These are phyloP conservation scores for Acleris emargana DNA, from an alignment of 2,888 invertebrate genomes.

Conservation along the genomic window DNA sequence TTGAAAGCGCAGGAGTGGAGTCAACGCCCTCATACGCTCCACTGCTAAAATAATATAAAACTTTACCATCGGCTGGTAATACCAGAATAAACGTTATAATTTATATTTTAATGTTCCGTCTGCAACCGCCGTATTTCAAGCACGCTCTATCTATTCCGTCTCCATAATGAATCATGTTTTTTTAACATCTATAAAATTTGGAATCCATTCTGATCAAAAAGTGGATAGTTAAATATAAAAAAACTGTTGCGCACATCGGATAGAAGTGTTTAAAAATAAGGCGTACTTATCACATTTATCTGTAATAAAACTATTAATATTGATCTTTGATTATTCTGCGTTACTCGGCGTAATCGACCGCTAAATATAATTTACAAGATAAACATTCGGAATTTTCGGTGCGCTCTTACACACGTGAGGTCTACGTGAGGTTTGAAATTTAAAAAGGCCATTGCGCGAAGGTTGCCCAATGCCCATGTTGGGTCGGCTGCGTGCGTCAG, in stretches of 20 bases:
- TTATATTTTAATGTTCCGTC: constrained; percentile 34
- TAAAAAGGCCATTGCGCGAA: constrained; percentile 17
- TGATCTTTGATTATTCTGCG: too few relatives aligned
- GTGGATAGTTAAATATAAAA: not conserved
- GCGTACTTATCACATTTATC: too few relatives aligned
- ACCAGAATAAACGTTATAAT: constrained; percentile 44
- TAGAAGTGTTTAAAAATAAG: too few relatives aligned
- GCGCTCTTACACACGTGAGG: not conserved
- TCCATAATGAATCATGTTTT: constrained; percentile 27
- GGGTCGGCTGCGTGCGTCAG: constrained; percentile 46
- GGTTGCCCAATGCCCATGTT: constrained; percentile 46
- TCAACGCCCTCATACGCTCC: constrained; percentile 63
- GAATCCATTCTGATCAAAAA: not conserved
- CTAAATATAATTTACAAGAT: too few relatives aligned
- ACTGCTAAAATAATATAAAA: constrained; percentile 66
- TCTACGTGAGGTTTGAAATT: constrained; percentile 8
- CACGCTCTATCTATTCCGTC: constrained; percentile 16
- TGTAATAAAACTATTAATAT: too few relatives aligned
- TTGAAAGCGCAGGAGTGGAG: constrained; percentile 50
- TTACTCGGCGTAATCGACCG: too few relatives aligned
- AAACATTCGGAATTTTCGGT: too few relatives aligned
- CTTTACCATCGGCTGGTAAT: constrained; percentile 57
- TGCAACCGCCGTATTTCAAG: constrained; percentile 22
- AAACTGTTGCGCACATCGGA: too few relatives aligned
- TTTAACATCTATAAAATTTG: constrained; percentile 8